Conservation (phyloP, 1,140 invertebrate species). For the Drosophila azteca region DNA sequence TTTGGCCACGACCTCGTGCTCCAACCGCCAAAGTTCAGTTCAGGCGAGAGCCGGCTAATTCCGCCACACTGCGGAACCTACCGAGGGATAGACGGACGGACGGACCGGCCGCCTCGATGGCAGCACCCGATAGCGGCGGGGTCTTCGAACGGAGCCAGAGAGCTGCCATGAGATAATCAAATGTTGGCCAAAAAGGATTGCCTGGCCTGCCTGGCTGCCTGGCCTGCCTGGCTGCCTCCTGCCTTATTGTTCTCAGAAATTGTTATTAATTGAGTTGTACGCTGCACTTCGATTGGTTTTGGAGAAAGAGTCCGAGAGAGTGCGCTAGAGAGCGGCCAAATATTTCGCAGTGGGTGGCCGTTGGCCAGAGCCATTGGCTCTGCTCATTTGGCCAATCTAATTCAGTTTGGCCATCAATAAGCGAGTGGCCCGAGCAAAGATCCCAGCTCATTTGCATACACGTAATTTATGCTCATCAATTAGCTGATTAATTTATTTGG, state of each 20-base stretch:
- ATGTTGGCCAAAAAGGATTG: conserved; percentile 49
- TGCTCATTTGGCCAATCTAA: conserved; percentile 70
- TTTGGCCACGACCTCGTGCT: conserved; percentile 66
- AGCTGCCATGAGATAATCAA: conserved; percentile 64
- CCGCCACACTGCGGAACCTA: conserved; percentile 48
- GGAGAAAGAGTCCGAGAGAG: too few species aligned
- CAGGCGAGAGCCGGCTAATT: conserved; percentile 57
- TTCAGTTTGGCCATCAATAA: conserved; percentile 68
- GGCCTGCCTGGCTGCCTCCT: neutral
- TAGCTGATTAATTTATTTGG: conserved; percentile 81
- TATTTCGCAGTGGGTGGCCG: conserved; percentile 61
- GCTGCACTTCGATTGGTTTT: conserved; percentile 12
- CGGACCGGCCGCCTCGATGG: conserved; percentile 47
- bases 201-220: conserved; percentile 8
- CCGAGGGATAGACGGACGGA: neutral
- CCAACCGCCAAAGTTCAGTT: conserved; percentile 56
- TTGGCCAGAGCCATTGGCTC: conserved; percentile 5
- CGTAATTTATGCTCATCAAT: conserved; percentile 79
- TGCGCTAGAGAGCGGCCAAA: neutral
- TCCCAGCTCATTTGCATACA: conserved; percentile 63
- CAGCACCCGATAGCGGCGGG: conserved; percentile 50
- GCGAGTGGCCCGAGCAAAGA: conserved; percentile 9
- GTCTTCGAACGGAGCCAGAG: too few species aligned
- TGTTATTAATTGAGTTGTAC: conserved; percentile 82
- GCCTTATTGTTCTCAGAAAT: conserved; percentile 75